Evolutionary conservation across 2,113 vertebrate species (phyloP), one percentile per base, ranked within the genome.

Genomic region (Ahaetulla prasina): DNA sequence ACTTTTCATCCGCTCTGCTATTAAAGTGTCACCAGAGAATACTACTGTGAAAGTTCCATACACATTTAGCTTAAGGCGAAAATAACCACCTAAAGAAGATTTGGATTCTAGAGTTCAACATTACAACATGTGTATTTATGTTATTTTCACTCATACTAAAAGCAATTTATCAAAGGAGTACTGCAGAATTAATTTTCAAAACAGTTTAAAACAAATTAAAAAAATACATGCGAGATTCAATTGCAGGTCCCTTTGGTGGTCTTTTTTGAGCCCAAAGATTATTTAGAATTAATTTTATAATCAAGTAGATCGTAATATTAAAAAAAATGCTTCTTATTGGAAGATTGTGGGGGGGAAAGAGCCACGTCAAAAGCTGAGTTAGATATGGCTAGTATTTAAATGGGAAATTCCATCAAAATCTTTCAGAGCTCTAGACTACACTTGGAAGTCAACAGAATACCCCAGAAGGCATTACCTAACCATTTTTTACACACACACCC

Each of bases 111-210:
- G 18, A 43, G 3, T 80, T 80, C 35, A 43, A 18, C 74, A 27
- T 43, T 80, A 20, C 25, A 93, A 45, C 52, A 93, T 30, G 86
- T 89, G 85, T 0, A 0, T 87, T 86, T 90, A 57, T 55, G 52
- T 94, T 93, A 53, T 49, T 63, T 90, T 23, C 18, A 60, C 27
- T 89, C 55, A n/a, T 92, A 11, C 43, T 93, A 47, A 60, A 94
- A 92, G 11, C 3, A 93, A 63, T 86, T 80, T 55, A 45, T 45
- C 23, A 89, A 18, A 74, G n/a, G 0, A 90, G 89, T 45, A 85
- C 86, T 91, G 3, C 4, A 8, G 16, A 87, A 7, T 0, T 50
- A 91, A 91, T 49, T 85, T 90, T 87, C 54, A 91, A 54, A 49
- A 52, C 12, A 91, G 35, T 52, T 91, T 7, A 95, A 25, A 55